Evolutionary conservation across 2,113 vertebrate genomes (phyloP), one percentile per base, ranked within the genome.

Genomic region (Lathamus discolor): DNA sequence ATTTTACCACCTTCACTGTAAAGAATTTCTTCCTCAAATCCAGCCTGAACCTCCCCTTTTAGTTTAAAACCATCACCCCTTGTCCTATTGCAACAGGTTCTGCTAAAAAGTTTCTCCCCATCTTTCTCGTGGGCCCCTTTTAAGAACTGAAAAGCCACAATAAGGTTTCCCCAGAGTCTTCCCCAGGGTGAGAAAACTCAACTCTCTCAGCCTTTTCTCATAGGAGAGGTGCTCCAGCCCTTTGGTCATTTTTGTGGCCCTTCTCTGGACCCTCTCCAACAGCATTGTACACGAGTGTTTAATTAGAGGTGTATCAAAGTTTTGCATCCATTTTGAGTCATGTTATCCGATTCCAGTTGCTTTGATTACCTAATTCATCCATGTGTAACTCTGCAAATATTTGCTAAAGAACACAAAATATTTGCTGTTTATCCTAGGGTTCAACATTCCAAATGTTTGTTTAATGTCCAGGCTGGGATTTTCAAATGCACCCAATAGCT

Each of bases 361-460:
- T 51, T 63, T 83, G 87, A 83, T 96, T 94, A 77, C 87, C 61
- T 74, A 92, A 90, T 79, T 73, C n/a, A 48, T 86, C 67, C 54
- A 6, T n/a, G 31, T 74, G 63, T 41, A 81, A 70, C 29, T 90
- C 75, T 39, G 23, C 52, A 96, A 96, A 96, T 88, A 90, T 92
- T 92, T 94, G 86, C 69, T 78, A 51, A 83, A 88, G 83, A 75
- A 95, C 64, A 92, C 76, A 82, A 92, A 96, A 81, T 86, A 92
- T 86, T 93, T 95, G 88, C 69, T 93, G 55, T 86, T 96, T 90
- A 61, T 74, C 35, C 59, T 43, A 52, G 39, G 10, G 24, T 67
- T 83, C 57, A 77, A 39, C 37, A 57, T 80, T 64, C 64, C 55
- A 81, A n/a, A 81, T 84, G 7, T 77, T 88, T 91, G 63, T 76